Base-by-base conservation (phyloP, 2,888 invertebrate genomes). In the Pocota personata region DNA sequence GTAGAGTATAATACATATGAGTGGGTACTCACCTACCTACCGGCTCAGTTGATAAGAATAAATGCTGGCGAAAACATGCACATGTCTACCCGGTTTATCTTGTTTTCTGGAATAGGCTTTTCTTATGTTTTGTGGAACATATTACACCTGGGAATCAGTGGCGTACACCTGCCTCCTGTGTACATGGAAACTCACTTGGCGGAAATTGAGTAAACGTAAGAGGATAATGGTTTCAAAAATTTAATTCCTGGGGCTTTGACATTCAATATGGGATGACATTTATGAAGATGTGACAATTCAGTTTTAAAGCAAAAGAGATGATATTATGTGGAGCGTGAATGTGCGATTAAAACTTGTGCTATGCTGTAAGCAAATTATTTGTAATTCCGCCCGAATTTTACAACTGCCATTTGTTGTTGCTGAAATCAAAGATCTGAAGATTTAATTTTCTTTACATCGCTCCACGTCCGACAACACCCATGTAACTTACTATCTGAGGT, bases 61-160 rank as follows among this genome's bases (percentile, higher is more conserved):
- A 32, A 64, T 82, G 37, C n/a, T 55, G 43, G 35, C 21, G 60
- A 55, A 77, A 35, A 60, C 24, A 40, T 52, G 71, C 48, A 66
- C 32, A 46, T 50, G 37, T 57, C 52, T 50, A 46, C 35, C 62
- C 21, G 55, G 82, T 69, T 82, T 48, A 21, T 80, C 50, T 57
- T 37, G 37, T 50, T 73, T 43, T 55, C 40, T 62, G 10, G 21
- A 37, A 76, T 52, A 24, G 21, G 43, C 14, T 16, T 27, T 40
- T 67, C 8, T 43, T 21, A 37, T 21, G 0, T 4, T 46, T 12
- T 52, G 19, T 30, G 35, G 35, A 35, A 35, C 0, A 19, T 10
- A 30, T 12, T 30, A 16, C 60, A 73, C 27, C 60, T 40, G 72
- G 24, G 24, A 46, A 4, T 46, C 16, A 46, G 3, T 46, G 62